A percentile compares a stretch with the other conserved stretches of the same genome.
Evolutionary conservation across 1,140 invertebrate genomes (phyloP).

Genomic region (Xylocopa sonorina): DNA sequence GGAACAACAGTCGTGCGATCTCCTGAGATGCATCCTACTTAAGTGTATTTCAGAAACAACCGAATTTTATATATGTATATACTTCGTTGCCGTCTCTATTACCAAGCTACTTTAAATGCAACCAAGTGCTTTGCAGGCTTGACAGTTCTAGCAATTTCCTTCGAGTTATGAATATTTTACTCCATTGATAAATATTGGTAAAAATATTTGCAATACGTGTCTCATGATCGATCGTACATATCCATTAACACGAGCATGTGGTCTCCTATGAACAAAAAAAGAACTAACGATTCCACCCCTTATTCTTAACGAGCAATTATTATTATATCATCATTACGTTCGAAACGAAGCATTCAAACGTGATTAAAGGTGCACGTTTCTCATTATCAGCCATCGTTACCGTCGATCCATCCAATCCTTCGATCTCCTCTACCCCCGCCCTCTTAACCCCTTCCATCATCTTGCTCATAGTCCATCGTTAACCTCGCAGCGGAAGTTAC

Average conservation of each 20-base stretch:
- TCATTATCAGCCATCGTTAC: constrained; percentile 3
- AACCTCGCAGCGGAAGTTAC: background rate
- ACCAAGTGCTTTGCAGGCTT: no score
- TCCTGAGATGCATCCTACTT: background rate
- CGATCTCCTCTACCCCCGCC: no score
- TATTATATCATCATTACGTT: background rate
- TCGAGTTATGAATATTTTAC: no score
- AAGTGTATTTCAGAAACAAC: background rate
- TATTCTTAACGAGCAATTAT: background rate
- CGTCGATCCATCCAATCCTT: background rate
- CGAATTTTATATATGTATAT: background rate
- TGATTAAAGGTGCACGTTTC: constrained; percentile 4
- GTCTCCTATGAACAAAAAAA: no score
- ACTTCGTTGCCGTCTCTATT: background rate
- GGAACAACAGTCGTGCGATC: constrained; percentile 8
- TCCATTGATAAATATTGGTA: no score
- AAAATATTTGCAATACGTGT: no score
- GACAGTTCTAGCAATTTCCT: no score
- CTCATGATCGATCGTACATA: no score
- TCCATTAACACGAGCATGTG: no score
- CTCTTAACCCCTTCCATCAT: background rate
- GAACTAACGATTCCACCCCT: background rate
- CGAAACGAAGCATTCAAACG: background rate
- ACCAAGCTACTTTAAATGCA: no score
- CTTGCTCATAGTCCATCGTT: background rate